Base-by-base conservation (phyloP, 2,797 vertebrate genomes). In the Clamator glandarius region DNA sequence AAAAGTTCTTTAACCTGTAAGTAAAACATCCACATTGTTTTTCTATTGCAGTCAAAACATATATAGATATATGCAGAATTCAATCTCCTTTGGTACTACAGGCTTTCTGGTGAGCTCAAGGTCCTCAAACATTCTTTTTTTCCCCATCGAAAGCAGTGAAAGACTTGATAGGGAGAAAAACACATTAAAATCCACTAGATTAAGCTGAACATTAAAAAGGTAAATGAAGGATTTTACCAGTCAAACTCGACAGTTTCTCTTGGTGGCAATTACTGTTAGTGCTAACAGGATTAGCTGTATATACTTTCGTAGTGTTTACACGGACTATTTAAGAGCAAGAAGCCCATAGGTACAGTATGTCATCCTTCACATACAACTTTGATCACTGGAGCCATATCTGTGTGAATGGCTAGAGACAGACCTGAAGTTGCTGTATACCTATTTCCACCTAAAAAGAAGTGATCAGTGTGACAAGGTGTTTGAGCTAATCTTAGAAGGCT, bases 121-220 rank as follows among this genome's bases (percentile, higher is more conserved):
- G 17, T 73, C 16, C 18, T 69, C 36, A 77, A 21, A 57, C 4
- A 1, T 19, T 0, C 7, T 31, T 76, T 61, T 64, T 16, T 31
- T 5, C 13, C 15, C 11, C 10, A 35, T 58, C 59, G 8, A 62
- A 89, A 79, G 39, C 69, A 68, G 20, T 44, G 50, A 58, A 67
- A 35, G n/a, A 72, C 50, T 87, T 85, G 16, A 54, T 15, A 50
- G 8, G 13, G 50, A 66, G 25, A 57, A 91, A 83, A 83, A 57
- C 12, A 70, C 7, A 63, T 31, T 87, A 72, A 90, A 92, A 94
- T 69, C 8, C 16, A 51, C 62, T 10, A 12, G 26, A 95, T 68
- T 87, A 63, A 75, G 44, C 42, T 82, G 33, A 86, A 93, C 11
- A 80, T 31, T 77, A 52, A 92, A 84, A 89, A 90, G 21, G 23